Conservation (phyloP, 2,797 vertebrate genomes). For the Sparus aurata region DNA sequence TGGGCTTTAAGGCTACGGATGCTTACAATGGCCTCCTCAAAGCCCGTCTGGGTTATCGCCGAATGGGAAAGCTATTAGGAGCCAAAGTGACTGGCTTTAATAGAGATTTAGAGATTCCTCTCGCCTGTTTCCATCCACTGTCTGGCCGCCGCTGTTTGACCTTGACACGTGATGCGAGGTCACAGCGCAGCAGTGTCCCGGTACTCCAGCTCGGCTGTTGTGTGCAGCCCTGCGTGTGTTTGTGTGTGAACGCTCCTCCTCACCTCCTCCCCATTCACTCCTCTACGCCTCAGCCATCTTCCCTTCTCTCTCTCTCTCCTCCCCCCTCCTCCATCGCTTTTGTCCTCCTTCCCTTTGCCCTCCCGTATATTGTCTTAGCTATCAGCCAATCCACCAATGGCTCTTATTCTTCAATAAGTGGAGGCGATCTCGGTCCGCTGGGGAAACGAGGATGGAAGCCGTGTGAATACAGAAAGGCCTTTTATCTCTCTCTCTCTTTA, state of each 20-base stretch:
- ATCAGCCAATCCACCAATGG: conserved; percentile 69
- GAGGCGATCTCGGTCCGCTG: conserved; percentile 61
- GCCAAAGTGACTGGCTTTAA: conserved; percentile 59
- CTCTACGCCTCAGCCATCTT: conserved; percentile 29
- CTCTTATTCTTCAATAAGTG: conserved; percentile 74
- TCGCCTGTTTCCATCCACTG: conserved; percentile 31
- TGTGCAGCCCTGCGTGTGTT: conserved; percentile 24
- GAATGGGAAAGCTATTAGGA: conserved; percentile 63
- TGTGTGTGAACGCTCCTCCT: conserved; percentile 37
- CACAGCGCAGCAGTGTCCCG: conserved; percentile 32
- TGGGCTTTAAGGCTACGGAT: conserved; percentile 33
- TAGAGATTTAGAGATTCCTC: conserved; percentile 73
- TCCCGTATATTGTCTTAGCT: conserved; percentile 71
- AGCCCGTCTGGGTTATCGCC: conserved; percentile 61
- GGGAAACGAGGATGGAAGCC: conserved; percentile 62
- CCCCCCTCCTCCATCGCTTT: conserved; percentile 16
- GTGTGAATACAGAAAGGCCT: conserved; percentile 73
- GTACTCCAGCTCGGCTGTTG: conserved; percentile 15
- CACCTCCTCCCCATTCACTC: conserved; percentile 22
- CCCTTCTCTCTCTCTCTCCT: conserved; percentile 2
- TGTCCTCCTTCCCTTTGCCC: conserved; percentile 60
- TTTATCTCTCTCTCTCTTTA: conserved; percentile 76
- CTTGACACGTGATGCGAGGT: conserved; percentile 61
- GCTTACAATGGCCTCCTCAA: conserved; percentile 39
- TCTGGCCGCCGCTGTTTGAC: conserved; percentile 56